Base-by-base conservation (phyloP, 2,888 invertebrate genomes). In the Therioaphis trifolii region DNA sequence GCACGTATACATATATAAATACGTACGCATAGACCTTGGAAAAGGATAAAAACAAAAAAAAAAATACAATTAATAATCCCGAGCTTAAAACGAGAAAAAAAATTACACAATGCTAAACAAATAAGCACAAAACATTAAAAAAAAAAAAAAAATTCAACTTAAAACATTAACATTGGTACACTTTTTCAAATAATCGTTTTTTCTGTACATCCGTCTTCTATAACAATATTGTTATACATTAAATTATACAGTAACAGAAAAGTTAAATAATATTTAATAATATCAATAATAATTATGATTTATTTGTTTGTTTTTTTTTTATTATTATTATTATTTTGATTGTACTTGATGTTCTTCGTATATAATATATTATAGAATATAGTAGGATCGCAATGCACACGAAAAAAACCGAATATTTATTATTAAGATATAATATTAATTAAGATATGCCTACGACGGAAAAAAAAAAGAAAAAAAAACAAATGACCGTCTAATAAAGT, bases 71-170 rank as follows among this genome's bases (percentile, higher is more conserved):
- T 74, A 63, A 72, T 72, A 72, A 74, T 74, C 74, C 72, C 82
- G 49, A 82, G 82, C 72, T 63, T 80, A 63, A 82, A 63, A 74
- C 35, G n/a, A 40, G 27, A n/a, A 71, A 82, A 71, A 71, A 82
- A 79, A 72, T 80, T 72, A 72, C 71, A 82, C 80, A 72, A 82
- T 82, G 82, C 63, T 82, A 74, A 72, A 63, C 43, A 35, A 71
- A 74, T 63, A 82, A 63, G 49, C 72, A 66, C 46, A 61, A 74
- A 82, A 35, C 35, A 35, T 35, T 5, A 35, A 35, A 5, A 35
- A 72, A 49, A 52, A 35, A 61, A 46, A 63, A 35, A 52, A 15
- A 66, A 15, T 66, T 66, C 35, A 52, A 79, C 69, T 40, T 79
- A 52, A 79, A 68, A 55, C 69, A 49, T 27, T 61, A 71, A 68